A percentile compares a stretch with the other conserved stretches of the same genome.
These are phyloP conservation scores for Stercorarius parasiticus DNA, from an alignment of 2,113 vertebrate genomes.

Conservation along the genomic window DNA sequence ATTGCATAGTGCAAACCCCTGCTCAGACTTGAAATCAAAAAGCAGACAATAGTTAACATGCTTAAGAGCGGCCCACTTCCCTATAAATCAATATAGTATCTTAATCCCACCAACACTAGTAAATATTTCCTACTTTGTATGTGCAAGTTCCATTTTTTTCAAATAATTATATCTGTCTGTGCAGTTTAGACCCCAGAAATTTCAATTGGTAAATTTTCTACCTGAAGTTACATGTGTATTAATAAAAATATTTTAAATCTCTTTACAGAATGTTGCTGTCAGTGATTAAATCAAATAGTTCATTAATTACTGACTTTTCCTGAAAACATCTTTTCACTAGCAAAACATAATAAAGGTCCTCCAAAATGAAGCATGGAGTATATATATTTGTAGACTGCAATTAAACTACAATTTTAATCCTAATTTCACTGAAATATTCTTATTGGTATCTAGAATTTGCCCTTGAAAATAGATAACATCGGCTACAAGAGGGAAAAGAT, in stretches of 20 bases:
- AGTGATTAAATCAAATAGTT: background rate
- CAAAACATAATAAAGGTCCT: background rate
- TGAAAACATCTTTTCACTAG: background rate
- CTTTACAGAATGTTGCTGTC: background rate
- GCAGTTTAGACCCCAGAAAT: background rate
- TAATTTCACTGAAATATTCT: background rate
- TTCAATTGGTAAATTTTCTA: background rate
- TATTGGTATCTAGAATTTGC: background rate
- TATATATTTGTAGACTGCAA: background rate
- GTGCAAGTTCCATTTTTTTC: background rate
- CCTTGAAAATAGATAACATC: background rate
- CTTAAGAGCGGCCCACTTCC: background rate
- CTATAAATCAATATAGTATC: background rate
- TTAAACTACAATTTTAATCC: background rate
- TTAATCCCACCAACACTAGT: background rate
- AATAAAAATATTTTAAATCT: background rate
- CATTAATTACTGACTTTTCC: background rate
- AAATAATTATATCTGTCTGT: background rate
- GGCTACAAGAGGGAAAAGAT: background rate
- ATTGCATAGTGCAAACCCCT: background rate
- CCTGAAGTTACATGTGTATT: background rate
- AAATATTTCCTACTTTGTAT: background rate
- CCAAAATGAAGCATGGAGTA: background rate
- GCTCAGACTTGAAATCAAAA: background rate
- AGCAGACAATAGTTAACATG: background rate